Evolutionary conservation across 2,797 vertebrate genomes (phyloP), one percentile per base, ranked within the genome.

Genomic region (Silurus lanzhouensis): DNA sequence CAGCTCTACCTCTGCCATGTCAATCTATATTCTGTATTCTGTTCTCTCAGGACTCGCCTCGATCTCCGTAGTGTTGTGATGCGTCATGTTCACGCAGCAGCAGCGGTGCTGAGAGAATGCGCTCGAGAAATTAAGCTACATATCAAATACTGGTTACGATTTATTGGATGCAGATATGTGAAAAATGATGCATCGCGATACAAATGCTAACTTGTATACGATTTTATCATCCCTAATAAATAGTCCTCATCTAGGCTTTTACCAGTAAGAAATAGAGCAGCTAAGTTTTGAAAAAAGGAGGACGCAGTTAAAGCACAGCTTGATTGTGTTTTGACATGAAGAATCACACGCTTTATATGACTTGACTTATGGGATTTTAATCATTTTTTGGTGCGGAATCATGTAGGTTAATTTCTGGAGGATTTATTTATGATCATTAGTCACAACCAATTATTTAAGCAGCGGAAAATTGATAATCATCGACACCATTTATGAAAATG

Each of bases 281-380:
- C 48, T 57, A 74, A 64, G 52, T 74, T 81, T 81, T 85, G 46
- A 48, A 81, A 76, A 38, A 76, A 85, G 1, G 27, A 85, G 79
- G 63, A 77, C 31, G 31, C 84, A 68, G 77, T 68, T 70, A 77
- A 84, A 87, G 58, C 67, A 31, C 52, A 25, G 58, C 76, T 66
- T 84, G 74, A 84, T 82, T 84, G 46, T 78, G 83, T 77, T 75
- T 74, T 84, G 17, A 31, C 55, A 20, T 17, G 66, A 87, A 60
- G 5, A 75, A 75, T 67, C 38, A 46, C 7, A 64, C 14, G 27
- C 48, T 52, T 17, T 71, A 46, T 52, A 71, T 78, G 17, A 72
- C 84, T 83, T 38, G 31, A 38, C 31, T 38, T 38, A 38, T 38
- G 31, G 31, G 31, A 38, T 38, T 38, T 38, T 0, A 38, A 38